Percentiles rank a stretch among this genome's conserved stretches.
These are phyloP conservation scores for Caenorhabditis sp. DNA, from an alignment of 2,888 invertebrate species.

Conservation along the genomic window DNA sequence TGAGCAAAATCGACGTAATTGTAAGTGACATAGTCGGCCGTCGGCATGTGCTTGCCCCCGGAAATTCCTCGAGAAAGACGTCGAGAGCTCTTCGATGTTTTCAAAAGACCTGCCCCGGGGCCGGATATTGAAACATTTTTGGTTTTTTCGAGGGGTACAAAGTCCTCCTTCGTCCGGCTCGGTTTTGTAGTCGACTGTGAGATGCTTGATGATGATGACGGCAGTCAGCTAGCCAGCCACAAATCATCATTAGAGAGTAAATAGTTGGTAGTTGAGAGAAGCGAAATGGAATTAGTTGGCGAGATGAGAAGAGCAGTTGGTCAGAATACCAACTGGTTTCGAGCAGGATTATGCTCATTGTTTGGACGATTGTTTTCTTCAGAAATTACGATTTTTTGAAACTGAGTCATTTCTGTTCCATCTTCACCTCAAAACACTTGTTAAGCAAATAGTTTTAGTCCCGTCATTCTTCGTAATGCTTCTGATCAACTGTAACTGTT, in stretches of 20 bases:
- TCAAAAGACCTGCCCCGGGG: background rate
- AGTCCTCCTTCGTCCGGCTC: background rate
- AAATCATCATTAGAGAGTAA: constrained; percentile 1
- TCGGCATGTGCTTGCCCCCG: no score
- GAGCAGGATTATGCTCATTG: background rate
- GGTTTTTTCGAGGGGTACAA: background rate
- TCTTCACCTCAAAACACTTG: no score
- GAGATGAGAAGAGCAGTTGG: background rate
- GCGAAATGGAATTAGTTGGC: background rate
- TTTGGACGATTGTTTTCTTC: no score
- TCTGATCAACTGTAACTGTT: no score
- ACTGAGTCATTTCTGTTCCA: no score
- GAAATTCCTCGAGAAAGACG: constrained; percentile 37
- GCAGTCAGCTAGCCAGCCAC: background rate
- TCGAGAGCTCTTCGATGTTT: background rate
- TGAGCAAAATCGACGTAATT: constrained; percentile 55
- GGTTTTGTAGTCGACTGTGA: background rate
- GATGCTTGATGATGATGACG: background rate
- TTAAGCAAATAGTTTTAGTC: no score
- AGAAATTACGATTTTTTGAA: no score
- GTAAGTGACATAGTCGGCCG: constrained; percentile 53
- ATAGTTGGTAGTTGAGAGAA: background rate
- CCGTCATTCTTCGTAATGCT: no score
- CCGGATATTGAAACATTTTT: constrained; percentile 12
- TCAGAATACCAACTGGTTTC: background rate